These are phyloP conservation scores for Polydrusus tereticollis DNA, from an alignment of 2,888 invertebrate genomes.

Conservation along the genomic window DNA sequence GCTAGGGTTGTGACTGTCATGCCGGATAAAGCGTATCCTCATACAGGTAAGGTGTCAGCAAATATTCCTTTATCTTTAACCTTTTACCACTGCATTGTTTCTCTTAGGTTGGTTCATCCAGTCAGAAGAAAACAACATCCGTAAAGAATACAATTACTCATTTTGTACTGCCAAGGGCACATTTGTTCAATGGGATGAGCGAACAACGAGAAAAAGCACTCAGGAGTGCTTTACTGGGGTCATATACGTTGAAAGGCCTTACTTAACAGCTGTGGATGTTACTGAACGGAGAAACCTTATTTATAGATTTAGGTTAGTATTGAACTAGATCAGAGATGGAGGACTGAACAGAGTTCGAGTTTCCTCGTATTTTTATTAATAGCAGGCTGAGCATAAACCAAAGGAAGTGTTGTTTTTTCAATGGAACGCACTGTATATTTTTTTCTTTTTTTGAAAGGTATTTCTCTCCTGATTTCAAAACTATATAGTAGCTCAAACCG, in stretches of 20 bases:
- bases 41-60: conserved; percentile 75
- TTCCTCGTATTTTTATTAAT: too few species aligned
- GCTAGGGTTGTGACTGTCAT: conserved; percentile 88
- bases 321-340: too few species aligned
- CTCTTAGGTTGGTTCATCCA: conserved; percentile 85
- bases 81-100: neutral
- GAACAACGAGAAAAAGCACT: conserved; percentile 78
- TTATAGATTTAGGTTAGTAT: conserved; percentile 42
- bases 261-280: conserved; percentile 84
- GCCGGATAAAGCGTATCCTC: conserved; percentile 86
- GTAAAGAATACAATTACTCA: conserved; percentile 88
- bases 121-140: conserved; percentile 80
- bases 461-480: too few species aligned
- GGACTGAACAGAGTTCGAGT: too few species aligned
- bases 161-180: conserved; percentile 77
- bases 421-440: too few species aligned
- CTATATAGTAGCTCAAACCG: too few species aligned
- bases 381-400: too few species aligned
- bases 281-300: conserved; percentile 91
- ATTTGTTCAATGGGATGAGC: conserved; percentile 89
- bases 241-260: conserved; percentile 84
- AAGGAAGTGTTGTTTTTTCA: too few species aligned
- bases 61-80: neutral
- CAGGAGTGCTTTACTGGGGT: conserved; percentile 73
- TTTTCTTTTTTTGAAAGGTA: too few species aligned